Evolutionary conservation across 1,140 invertebrate genomes (phyloP).

Genomic region (Drosophila ogumai): DNA sequence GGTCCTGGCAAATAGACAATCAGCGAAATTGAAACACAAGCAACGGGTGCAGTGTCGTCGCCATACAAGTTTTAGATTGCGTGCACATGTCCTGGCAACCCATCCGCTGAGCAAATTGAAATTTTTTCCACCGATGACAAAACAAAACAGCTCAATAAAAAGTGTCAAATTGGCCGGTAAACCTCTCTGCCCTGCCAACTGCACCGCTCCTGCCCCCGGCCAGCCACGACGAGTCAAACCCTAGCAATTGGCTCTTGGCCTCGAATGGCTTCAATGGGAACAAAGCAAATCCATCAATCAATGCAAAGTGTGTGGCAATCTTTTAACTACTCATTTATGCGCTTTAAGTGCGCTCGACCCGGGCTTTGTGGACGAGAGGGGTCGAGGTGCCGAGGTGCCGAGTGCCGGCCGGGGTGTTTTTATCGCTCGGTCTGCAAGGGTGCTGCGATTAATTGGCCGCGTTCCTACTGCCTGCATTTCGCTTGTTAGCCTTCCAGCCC

Average conservation of each 20-base stretch:
- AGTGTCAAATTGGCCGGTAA: conserved; percentile 42
- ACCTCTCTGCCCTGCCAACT: neutral
- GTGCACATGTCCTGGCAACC: conserved; percentile 53
- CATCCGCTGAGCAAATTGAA: conserved; percentile 53
- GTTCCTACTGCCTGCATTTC: conserved; percentile 19
- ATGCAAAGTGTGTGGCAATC: conserved; percentile 54
- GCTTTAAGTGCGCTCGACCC: conserved; percentile 29
- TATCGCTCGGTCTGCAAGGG: conserved; percentile 3
- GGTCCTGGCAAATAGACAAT: conserved; percentile 54
- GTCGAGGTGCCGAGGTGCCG: neutral
- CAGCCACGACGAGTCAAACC: conserved; percentile 7
- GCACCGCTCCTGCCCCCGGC: neutral
- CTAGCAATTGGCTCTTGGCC: conserved; percentile 32
- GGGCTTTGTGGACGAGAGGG: conserved; percentile 1
- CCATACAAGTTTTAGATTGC: conserved; percentile 71
- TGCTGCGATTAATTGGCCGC: conserved; percentile 49
- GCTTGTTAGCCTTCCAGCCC: conserved; percentile 4
- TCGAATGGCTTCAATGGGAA: conserved; percentile 32
- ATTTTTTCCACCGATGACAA: conserved; percentile 48
- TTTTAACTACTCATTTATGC: conserved; percentile 61
- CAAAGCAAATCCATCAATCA: conserved; percentile 58
- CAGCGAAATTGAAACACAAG: conserved; percentile 71
- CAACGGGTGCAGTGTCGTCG: conserved; percentile 52
- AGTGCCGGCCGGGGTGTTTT: conserved; percentile 1
- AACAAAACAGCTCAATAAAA: conserved; percentile 69